Conservation (phyloP, 92 coral and sea anemone species). For the Palythoa caribaeorum region DNA sequence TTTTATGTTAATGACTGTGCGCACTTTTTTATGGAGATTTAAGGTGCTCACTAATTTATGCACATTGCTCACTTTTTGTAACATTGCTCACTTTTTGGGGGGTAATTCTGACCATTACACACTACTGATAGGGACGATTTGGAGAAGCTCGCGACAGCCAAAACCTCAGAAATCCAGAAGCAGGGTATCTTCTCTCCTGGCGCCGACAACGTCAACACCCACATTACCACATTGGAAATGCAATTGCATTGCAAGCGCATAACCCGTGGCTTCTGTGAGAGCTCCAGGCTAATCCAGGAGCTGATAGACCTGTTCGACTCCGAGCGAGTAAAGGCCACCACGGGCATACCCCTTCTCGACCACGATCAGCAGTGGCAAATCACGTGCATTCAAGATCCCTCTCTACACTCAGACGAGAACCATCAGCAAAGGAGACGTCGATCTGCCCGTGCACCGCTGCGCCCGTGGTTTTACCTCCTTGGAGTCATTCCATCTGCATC, state of each 20-base stretch:
- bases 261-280: conserved; percentile 37
- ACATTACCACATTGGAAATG: conserved; percentile 38
- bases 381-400: conserved; percentile 51
- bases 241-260: conserved; percentile 33
- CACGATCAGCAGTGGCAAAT: conserved; percentile 51
- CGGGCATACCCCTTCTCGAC: not conserved
- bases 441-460: conserved; percentile 61
- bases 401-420: conserved; percentile 37
- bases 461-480: conserved; percentile 75
- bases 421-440: conserved; percentile 26
- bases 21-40: too few species aligned
- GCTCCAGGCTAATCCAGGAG: not conserved
- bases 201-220: conserved; percentile 16
- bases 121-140: conserved; percentile 57
- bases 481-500: conserved; percentile 74
- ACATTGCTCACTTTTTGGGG: too few species aligned
- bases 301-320: conserved; percentile 35
- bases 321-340: conserved; percentile 24
- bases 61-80: too few species aligned
- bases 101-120: too few species aligned
- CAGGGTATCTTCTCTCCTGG: conserved; percentile 30
- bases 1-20: too few species aligned
- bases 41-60: too few species aligned
- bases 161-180: conserved; percentile 1
- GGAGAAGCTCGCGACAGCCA: conserved; percentile 36